Percentiles rank a stretch among this genome's conserved stretches.
Evolutionary conservation across 2,797 vertebrate genomes (phyloP).

Genomic region (Agapornis canus): DNA sequence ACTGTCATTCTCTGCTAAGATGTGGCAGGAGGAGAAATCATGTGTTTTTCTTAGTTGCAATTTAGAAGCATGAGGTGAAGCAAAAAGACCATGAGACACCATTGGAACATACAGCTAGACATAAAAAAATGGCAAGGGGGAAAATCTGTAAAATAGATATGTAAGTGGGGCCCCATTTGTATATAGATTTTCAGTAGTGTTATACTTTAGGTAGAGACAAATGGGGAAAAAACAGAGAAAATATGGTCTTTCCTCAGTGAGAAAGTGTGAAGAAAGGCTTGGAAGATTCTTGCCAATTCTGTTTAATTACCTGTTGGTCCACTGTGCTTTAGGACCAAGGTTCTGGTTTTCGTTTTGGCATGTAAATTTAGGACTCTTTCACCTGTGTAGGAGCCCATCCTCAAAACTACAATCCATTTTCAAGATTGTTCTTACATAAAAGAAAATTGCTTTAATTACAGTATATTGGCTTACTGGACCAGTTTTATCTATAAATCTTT

Average conservation of each 20-base stretch:
- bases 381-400: neutral
- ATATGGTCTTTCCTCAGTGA: neutral
- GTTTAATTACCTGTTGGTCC: neutral
- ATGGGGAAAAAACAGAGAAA: neutral
- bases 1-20: neutral
- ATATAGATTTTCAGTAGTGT: neutral
- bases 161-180: neutral
- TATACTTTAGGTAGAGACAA: neutral
- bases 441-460: constrained; percentile 1
- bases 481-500: constrained; percentile 20
- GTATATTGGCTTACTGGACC: neutral
- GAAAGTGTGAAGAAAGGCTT: neutral
- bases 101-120: neutral
- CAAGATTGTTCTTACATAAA: constrained; percentile 5
- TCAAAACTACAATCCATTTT: neutral
- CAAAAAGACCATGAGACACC: neutral
- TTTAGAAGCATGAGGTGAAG: neutral
- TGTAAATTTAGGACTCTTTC: neutral
- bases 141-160: neutral
- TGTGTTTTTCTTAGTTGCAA: neutral
- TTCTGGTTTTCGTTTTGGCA: neutral
- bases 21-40: neutral
- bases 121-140: neutral
- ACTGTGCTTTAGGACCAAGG: neutral
- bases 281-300: neutral